phyloP scores from a whole-genome alignment of 1,140 invertebrate genomes.

The Zaprionus africanus region DNA sequence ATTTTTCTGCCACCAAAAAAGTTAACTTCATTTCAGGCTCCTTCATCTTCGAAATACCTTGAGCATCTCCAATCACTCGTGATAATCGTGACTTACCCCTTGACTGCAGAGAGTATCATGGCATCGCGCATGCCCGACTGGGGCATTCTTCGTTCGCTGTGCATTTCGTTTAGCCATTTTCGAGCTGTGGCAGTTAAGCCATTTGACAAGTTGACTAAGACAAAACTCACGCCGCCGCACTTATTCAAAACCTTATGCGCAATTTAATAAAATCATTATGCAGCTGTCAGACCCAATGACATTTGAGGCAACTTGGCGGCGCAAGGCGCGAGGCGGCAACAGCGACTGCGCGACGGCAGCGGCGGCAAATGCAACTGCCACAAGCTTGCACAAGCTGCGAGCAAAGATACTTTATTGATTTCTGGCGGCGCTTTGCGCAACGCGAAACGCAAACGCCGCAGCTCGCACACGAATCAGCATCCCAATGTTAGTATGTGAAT shows the following conservation, averaged over 20 bases:
- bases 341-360: constrained; percentile 10
- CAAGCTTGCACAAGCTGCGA: constrained; percentile 18
- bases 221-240: constrained; percentile 53
- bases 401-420: constrained; percentile 52
- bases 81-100: neutral
- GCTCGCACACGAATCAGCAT: constrained; percentile 11
- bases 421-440: constrained; percentile 47
- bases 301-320: constrained; percentile 48
- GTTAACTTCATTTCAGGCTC: too few species aligned
- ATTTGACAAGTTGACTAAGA: constrained; percentile 56
- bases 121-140: neutral
- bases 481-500: constrained; percentile 12
- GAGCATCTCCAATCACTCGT: neutral
- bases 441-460: constrained; percentile 21
- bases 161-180: constrained; percentile 13
- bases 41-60: neutral
- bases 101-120: neutral
- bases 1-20: too few species aligned
- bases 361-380: constrained; percentile 16
- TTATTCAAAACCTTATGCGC: constrained; percentile 57
- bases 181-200: constrained; percentile 48
- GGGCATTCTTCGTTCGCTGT: constrained; percentile 31
- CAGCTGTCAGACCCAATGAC: constrained; percentile 57
- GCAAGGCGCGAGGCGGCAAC: constrained; percentile 21
- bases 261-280: constrained; percentile 63